phyloP scores from a whole-genome alignment of 1,140 invertebrate genomes.

The Sinonovacula constricta region DNA sequence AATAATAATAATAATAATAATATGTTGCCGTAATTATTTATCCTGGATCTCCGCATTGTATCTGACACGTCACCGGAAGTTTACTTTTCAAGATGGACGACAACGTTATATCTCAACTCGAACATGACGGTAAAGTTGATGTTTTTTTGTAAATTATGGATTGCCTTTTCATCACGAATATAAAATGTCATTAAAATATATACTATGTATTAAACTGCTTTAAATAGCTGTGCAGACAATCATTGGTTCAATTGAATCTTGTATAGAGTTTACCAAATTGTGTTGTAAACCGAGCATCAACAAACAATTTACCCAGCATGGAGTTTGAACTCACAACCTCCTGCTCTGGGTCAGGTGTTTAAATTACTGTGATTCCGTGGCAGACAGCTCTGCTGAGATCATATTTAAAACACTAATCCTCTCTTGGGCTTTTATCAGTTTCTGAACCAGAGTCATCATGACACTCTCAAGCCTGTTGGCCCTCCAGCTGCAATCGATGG shows the following conservation, averaged over 20 bases:
- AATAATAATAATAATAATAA: too few species aligned
- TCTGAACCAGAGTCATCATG: too few species aligned
- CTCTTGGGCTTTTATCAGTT: too few species aligned
- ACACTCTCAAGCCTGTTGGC: too few species aligned
- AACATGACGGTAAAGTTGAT: slow-evolving; percentile 58
- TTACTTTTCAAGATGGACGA: slow-evolving; percentile 54
- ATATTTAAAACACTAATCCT: not conserved
- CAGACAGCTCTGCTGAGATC: not conserved
- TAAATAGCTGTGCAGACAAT: not conserved
- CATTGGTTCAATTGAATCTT: not conserved
- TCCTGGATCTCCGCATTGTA: too few species aligned
- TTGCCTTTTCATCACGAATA: not conserved
- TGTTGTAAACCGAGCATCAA: not conserved
- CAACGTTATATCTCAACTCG: slow-evolving; percentile 41
- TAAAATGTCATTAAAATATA: not conserved
- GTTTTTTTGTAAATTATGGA: too few species aligned
- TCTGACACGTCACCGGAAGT: slow-evolving; percentile 39
- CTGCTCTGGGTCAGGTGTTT: not conserved
- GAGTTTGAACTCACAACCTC: not conserved
- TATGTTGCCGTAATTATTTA: too few species aligned
- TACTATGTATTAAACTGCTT: not conserved
- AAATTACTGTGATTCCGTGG: not conserved
- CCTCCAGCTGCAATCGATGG: too few species aligned
- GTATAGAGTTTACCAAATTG: not conserved
- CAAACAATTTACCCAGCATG: not conserved